Conservation (phyloP, 2,797 vertebrate genomes). For the Poeciliopsis turneri region DNA sequence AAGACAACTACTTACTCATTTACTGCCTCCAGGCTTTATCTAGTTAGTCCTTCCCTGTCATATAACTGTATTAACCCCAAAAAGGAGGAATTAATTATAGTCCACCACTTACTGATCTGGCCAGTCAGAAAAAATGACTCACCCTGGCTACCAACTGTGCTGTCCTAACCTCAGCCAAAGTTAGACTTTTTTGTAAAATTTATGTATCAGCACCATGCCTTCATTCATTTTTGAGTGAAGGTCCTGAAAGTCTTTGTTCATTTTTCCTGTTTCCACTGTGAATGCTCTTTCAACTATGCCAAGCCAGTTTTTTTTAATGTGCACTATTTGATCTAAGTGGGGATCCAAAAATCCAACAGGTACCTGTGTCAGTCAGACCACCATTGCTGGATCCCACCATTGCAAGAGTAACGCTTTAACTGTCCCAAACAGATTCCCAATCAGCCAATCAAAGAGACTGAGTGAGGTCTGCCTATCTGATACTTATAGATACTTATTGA, state of each 20-base stretch:
- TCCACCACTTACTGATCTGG: neutral
- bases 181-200: neutral
- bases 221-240: neutral
- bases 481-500: neutral
- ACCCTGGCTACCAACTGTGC: neutral
- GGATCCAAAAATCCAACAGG: neutral
- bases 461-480: neutral
- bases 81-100: neutral
- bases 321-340: neutral
- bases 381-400: neutral
- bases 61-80: neutral
- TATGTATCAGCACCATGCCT: neutral
- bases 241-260: neutral
- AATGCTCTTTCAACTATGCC: neutral
- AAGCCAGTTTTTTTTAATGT: neutral
- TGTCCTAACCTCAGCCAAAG: neutral
- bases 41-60: neutral
- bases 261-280: neutral
- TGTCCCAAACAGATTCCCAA: neutral
- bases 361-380: neutral
- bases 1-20: neutral
- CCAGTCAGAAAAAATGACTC: neutral
- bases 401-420: neutral
- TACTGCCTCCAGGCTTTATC: neutral
- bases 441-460: neutral